Conservation (phyloP, 2,888 invertebrate genomes). For the Entomobrya proxima region DNA sequence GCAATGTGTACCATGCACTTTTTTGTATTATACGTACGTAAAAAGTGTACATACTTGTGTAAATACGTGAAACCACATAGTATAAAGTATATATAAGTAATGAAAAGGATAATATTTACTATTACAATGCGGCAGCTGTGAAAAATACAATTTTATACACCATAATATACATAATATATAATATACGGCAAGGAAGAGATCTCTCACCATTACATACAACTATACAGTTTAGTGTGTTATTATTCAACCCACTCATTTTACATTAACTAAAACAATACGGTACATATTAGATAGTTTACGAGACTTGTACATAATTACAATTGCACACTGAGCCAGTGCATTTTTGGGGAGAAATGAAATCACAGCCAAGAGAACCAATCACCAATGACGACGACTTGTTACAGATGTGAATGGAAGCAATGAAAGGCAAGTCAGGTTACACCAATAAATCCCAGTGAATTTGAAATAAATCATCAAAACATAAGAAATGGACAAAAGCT, state of each 20-base stretch:
- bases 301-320: slow-evolving; percentile 8
- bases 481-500: neutral
- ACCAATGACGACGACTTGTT: slow-evolving; percentile 24
- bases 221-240: slow-evolving; percentile 1
- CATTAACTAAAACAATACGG: slow-evolving; percentile 3
- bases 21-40: slow-evolving; percentile 44
- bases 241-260: slow-evolving; percentile 54
- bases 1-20: slow-evolving; percentile 61
- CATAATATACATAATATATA: slow-evolving; percentile 4
- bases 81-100: slow-evolving; percentile 1
- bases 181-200: slow-evolving; percentile 56
- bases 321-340: neutral
- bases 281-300: slow-evolving; percentile 43
- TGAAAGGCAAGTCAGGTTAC: neutral
- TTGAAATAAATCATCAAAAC: slow-evolving; percentile 1
- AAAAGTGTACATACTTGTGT: slow-evolving; percentile 32
- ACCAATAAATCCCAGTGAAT: slow-evolving; percentile 55
- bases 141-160: slow-evolving; percentile 58
- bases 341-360: slow-evolving; percentile 52
- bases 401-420: neutral
- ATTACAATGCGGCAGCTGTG: slow-evolving; percentile 58
- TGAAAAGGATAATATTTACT: slow-evolving; percentile 4
- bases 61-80: slow-evolving; percentile 31
- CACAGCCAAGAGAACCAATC: slow-evolving; percentile 20
- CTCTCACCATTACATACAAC: slow-evolving; percentile 53